Evolutionary conservation across 2,113 vertebrate species (phyloP), one percentile per base, ranked within the genome.

Genomic region (Chaetodon auriga): DNA sequence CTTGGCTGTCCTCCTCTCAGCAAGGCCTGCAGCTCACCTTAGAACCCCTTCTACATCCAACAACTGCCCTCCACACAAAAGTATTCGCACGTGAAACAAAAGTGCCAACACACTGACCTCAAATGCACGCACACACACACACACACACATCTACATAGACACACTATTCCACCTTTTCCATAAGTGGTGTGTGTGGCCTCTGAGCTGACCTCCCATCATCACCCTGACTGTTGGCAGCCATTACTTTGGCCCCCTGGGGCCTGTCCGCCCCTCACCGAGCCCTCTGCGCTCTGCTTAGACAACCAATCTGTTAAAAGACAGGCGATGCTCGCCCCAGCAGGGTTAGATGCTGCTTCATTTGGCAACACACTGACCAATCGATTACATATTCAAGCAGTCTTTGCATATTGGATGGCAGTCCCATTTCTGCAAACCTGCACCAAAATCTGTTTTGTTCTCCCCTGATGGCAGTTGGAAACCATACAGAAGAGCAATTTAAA

Each of bases 241-340:
- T 94, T 94, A 94, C 80, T 84, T 73, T 80, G 61, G 74, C 85
- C 93, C 90, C 91, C 80, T 61, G 92, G 90, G 94, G 82, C 72
- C 71, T 46, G 85, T 78, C 78, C 35, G 53, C 68, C 68, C 71
- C 87, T 71, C 86, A 84, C 55, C 5, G 38, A 77, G 78, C 55
- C 55, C 55, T 79, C 66, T 76, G 75, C 46, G 19, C 84, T 79
- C 49, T 48, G 63, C 70, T 76, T 48, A 87, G 71, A 85, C 80
- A 89, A 84, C 75, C 76, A 68, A 71, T 78, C 80, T 85, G 68
- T 77, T 87, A 75, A 68, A 83, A 81, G 83, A 84, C 61, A 54
- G 64, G 68, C 66, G 66, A 60, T 1, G 61, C 63, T 78, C 35
- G 7, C 63, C 55, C 36, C 49, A 38, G 49, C 38, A 68, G 48